Conservation (phyloP, 2,113 vertebrate species). For the Coregonus clupeaformis region DNA sequence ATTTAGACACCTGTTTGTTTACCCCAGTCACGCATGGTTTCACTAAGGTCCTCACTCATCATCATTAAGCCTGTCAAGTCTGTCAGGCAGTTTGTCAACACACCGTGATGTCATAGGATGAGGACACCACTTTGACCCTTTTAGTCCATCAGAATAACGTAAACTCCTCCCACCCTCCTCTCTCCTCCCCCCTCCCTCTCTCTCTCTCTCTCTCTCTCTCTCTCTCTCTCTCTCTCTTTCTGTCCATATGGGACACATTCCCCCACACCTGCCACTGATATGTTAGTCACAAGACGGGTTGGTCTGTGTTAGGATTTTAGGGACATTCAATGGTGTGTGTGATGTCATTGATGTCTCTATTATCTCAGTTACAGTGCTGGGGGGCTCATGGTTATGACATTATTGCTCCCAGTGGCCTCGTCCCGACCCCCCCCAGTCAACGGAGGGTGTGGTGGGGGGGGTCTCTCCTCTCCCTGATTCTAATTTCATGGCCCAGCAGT, state of each 20-base stretch:
- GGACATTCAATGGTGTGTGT: not conserved
- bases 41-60: not conserved
- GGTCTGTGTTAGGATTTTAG: not conserved
- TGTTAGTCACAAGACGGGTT: not conserved
- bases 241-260: slow-evolving; percentile 5
- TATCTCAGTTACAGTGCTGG: slow-evolving; percentile 70
- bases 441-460: not conserved
- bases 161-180: too few species aligned
- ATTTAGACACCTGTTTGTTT: not conserved
- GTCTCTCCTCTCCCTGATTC: too few species aligned
- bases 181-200: too few species aligned
- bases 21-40: not conserved
- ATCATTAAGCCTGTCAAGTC: not conserved
- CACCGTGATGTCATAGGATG: too few species aligned
- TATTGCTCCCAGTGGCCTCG: slow-evolving; percentile 67
- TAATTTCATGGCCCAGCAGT: too few species aligned
- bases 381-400: slow-evolving; percentile 12
- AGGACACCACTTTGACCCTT: slow-evolving; percentile 22
- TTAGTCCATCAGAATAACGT: not conserved
- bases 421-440: slow-evolving; percentile 34
- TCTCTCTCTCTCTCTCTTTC: too few species aligned
- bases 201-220: too few species aligned
- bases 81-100: not conserved
- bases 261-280: not conserved
- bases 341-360: slow-evolving; percentile 63